Evolutionary conservation across 2,888 invertebrate genomes (phyloP).

Genomic region (Gibbula magus): DNA sequence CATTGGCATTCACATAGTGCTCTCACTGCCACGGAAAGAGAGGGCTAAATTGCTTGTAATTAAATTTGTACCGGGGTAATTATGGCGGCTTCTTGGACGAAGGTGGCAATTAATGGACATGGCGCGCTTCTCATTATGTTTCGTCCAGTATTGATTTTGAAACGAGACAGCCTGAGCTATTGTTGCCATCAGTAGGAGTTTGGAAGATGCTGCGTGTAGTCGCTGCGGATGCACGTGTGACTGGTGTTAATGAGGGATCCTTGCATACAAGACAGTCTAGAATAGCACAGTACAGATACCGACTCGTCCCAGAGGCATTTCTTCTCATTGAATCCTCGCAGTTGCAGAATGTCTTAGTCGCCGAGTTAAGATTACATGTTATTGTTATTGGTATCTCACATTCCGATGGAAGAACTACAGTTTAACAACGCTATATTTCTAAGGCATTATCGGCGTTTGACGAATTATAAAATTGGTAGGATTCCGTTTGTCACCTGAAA

Average conservation of each 20-base stretch:
- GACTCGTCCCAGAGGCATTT: too few relatives aligned
- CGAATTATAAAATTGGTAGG: too few relatives aligned
- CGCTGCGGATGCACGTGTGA: neutral
- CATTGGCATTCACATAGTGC: neutral
- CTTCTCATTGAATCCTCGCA: too few relatives aligned
- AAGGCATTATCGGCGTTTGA: too few relatives aligned
- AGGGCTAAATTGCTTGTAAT: constrained; percentile 9
- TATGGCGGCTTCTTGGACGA: neutral
- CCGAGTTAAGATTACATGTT: too few relatives aligned
- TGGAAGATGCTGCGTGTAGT: neutral
- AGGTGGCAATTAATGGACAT: constrained; percentile 5
- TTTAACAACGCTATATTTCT: too few relatives aligned
- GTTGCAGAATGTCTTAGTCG: too few relatives aligned
- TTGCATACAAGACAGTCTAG: neutral
- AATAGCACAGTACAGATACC: too few relatives aligned
- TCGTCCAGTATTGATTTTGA: neutral
- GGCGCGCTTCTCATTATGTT: neutral
- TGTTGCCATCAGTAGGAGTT: neutral
- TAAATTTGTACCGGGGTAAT: constrained; percentile 7
- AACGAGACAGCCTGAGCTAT: neutral
- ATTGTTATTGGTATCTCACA: too few relatives aligned
- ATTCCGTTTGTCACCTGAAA: too few relatives aligned
- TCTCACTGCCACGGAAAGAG: neutral
- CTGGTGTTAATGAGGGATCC: neutral
- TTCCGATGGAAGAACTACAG: too few relatives aligned